A percentile compares a stretch with the other conserved stretches of the same genome.
Evolutionary conservation across 2,888 invertebrate species (phyloP).

Genomic region (Himalopsyche tibetana): DNA sequence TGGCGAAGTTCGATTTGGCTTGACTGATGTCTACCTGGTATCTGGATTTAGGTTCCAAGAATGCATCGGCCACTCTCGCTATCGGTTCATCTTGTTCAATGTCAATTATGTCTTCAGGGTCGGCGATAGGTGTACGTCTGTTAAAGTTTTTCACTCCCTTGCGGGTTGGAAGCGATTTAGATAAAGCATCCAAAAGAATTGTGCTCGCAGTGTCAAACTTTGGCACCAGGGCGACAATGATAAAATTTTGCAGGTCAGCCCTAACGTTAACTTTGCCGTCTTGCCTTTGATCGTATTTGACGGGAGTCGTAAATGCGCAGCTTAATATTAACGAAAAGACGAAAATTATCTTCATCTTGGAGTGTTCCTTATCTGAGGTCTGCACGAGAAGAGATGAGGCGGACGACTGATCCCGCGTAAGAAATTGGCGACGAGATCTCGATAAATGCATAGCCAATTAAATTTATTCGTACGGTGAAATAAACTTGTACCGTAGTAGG

Average conservation of each 20-base stretch:
- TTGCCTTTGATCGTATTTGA: constrained; percentile 83
- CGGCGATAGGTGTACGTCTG: constrained; percentile 39
- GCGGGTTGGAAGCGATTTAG: constrained; percentile 67
- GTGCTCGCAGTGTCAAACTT: constrained; percentile 68
- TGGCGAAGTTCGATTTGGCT: constrained; percentile 69
- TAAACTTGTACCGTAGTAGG: not conserved
- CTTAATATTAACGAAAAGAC: constrained; percentile 67
- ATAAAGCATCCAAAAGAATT: constrained; percentile 68
- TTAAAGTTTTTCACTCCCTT: constrained; percentile 55
- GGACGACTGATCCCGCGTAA: constrained; percentile 58
- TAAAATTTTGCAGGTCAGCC: constrained; percentile 85
- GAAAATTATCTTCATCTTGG: constrained; percentile 57
- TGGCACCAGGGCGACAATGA: constrained; percentile 81
- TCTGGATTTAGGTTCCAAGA: constrained; percentile 82
- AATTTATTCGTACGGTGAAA: constrained; percentile 22
- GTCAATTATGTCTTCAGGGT: constrained; percentile 54
- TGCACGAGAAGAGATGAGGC: constrained; percentile 49
- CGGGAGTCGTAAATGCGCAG: constrained; percentile 70
- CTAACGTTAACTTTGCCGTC: constrained; percentile 86
- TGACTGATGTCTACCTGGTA: constrained; percentile 81
- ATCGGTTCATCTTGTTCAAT: constrained; percentile 46
- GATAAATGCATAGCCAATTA: constrained; percentile 1
- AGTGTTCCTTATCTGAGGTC: constrained; percentile 36
- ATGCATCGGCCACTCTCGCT: constrained; percentile 67
- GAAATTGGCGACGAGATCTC: constrained; percentile 50